Evolutionary conservation across 2,888 invertebrate genomes (phyloP), one percentile per base, ranked within the genome.

Genomic region (Oligia latruncula): DNA sequence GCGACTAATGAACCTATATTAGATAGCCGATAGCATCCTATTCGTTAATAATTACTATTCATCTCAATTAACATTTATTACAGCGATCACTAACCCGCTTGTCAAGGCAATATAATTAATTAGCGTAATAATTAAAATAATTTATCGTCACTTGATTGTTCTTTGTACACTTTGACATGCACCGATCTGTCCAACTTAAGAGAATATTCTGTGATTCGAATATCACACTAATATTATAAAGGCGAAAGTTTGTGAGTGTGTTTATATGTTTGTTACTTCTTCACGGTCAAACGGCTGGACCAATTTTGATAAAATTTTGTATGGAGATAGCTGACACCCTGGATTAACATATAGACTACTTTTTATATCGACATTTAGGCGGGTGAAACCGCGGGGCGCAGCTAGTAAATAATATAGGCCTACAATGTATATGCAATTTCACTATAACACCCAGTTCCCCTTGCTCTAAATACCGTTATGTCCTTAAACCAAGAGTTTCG

Each of bases 41-140:
- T 71, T 85, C 60, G 15, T 66, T 71, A 73, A 71, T 75, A 75
- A 78, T 84, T 67, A 84, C 40, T 75, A 73, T 84, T 85, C 75
- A 67, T 23, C 55, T 81, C 46, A 78, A 85, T 84, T 81, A 85
- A 29, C 71, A 84, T 78, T 55, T 75, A 81, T 78, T 85, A 85
- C 84, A 67, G 64, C 77, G 78, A 85, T 78, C 85, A 81, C 70
- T 76, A 85, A 84, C 84, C 82, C 66, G 75, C 73, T 85, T 81
- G 73, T 81, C 84, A 84, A 84, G 84, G 84, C 13, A 64, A 78
- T 64, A 40, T 70, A 81, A 84, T 78, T 73, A 70, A 84, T 81
- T 78, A 78, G 2, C 62, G 46, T 66, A 62, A 46, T 73, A n/a
- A 81, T 40, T 65, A 40, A 40, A 49, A 64, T 13, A 72, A 73